Evolutionary conservation across 2,888 invertebrate species (phyloP).

Genomic region (Pemphredon lugubris): DNA sequence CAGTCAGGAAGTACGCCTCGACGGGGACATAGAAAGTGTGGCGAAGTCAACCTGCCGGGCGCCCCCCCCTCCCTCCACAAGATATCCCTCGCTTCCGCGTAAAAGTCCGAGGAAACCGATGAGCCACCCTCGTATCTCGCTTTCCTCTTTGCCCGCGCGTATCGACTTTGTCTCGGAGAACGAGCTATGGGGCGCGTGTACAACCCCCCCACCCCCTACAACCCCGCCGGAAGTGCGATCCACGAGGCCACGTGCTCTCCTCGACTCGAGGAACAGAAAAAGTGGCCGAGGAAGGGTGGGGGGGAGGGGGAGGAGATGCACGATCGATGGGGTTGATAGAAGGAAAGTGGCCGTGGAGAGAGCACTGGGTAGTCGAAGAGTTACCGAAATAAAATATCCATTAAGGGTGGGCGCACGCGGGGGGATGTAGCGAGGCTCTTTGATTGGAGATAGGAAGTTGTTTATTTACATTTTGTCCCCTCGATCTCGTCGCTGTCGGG

Average conservation of each 20-base stretch:
- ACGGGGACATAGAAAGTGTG: conserved; percentile 63
- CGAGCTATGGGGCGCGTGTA: conserved; percentile 23
- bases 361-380: conserved; percentile 43
- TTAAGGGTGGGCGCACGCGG: conserved; percentile 34
- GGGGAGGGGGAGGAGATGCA: conserved; percentile 16
- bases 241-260: conserved; percentile 55
- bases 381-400: conserved; percentile 60
- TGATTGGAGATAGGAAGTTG: conserved; percentile 22
- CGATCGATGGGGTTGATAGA: conserved; percentile 41
- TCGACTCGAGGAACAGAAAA: conserved; percentile 48
- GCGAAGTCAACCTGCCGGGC: conserved; percentile 66
- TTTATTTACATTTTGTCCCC: not conserved
- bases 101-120: conserved; percentile 57
- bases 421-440: conserved; percentile 7
- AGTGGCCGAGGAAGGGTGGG: conserved; percentile 34
- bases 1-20: conserved; percentile 73
- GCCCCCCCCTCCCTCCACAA: conserved; percentile 29
- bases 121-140: conserved; percentile 29
- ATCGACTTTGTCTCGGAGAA: conserved; percentile 55
- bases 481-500: not conserved
- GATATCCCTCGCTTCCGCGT: conserved; percentile 20
- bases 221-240: conserved; percentile 67
- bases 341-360: conserved; percentile 22
- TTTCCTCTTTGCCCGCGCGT: conserved; percentile 1
- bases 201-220: conserved; percentile 27